Base-by-base conservation (phyloP, 2,113 vertebrate genomes). In the Pagrus major region DNA sequence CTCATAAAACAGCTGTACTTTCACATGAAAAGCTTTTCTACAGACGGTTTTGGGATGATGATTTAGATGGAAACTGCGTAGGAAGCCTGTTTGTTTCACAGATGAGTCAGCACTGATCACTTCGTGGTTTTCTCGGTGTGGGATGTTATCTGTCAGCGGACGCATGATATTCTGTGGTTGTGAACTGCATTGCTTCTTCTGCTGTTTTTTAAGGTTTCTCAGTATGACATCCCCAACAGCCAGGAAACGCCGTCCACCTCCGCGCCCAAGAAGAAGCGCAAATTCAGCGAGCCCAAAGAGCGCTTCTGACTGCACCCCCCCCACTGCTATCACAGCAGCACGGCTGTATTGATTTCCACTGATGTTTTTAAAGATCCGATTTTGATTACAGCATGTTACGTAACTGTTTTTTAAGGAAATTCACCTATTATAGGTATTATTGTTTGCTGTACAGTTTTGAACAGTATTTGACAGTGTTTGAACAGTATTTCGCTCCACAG, bases 211-310 rank as follows among this genome's bases (percentile, higher is more conserved):
- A 88, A 95, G 97, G 84, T 94, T 60, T 93, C 92, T 54, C 86
- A 74, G 44, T 93, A 95, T 7, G 92, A 96, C 15, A 89, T 95
- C 85, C 93, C 89, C 1, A 91, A 86, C n/a, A 97, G 96, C 84
- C 96, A 98, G 93, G 96, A 96, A 0, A 87, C 82, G 1, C 81
- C 86, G 9, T 59, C 85, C 27, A 23, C 73, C 9, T 9, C 94
- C 16, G 61, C 70, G 2, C 78, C 92, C 0, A 59, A 4, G 37
- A 98, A 97, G 66, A 96, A 92, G 85, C 96, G 96, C 74, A 98
- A 96, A 85, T 95, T 97, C 80, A 99, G 97, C 35, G 96, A 98
- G 59, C 96, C 97, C 14, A 96, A 96, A 85, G 93, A 97, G 3
- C 78, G 1, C 46, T 91, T 90, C 52, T 97, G 78, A 94, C 39